Evolutionary conservation across 2,888 invertebrate genomes (phyloP).

Genomic region (Andrena flavipes): DNA sequence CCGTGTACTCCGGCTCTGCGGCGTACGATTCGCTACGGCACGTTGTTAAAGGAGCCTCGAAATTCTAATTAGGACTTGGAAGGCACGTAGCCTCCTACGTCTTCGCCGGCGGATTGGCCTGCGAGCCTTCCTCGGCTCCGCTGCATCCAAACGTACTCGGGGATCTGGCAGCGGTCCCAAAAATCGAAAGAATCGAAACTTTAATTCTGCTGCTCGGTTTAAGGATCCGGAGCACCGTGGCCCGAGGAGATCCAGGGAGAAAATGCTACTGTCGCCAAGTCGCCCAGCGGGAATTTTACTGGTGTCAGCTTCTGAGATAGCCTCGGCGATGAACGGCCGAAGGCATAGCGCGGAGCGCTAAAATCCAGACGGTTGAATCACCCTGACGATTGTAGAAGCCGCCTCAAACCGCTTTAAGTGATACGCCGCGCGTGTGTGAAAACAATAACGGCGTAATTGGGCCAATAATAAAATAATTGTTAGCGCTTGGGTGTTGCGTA

Average conservation of each 20-base stretch:
- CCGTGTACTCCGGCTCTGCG: neutral
- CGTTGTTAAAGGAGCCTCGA: too few relatives aligned
- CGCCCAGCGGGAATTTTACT: neutral
- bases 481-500: slow-evolving; percentile 65
- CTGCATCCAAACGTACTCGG: too few relatives aligned
- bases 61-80: too few relatives aligned
- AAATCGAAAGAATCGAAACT: too few relatives aligned
- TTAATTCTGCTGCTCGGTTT: too few relatives aligned
- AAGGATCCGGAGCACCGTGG: too few relatives aligned
- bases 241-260: neutral
- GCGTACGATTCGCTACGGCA: neutral
- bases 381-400: slow-evolving; percentile 56
- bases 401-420: slow-evolving; percentile 72
- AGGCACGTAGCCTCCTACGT: too few relatives aligned
- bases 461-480: slow-evolving; percentile 80
- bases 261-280: neutral
- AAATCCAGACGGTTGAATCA: slow-evolving; percentile 70
- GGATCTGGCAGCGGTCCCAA: too few relatives aligned
- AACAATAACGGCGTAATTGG: slow-evolving; percentile 79
- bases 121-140: too few relatives aligned
- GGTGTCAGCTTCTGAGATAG: neutral
- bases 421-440: slow-evolving; percentile 69
- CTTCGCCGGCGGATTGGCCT: too few relatives aligned
- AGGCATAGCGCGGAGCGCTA: slow-evolving; percentile 37
- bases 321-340: slow-evolving; percentile 15